Evolutionary conservation across 1,140 invertebrate species (phyloP), one percentile per base, ranked within the genome.

Genomic region (Aphis craccivora): DNA sequence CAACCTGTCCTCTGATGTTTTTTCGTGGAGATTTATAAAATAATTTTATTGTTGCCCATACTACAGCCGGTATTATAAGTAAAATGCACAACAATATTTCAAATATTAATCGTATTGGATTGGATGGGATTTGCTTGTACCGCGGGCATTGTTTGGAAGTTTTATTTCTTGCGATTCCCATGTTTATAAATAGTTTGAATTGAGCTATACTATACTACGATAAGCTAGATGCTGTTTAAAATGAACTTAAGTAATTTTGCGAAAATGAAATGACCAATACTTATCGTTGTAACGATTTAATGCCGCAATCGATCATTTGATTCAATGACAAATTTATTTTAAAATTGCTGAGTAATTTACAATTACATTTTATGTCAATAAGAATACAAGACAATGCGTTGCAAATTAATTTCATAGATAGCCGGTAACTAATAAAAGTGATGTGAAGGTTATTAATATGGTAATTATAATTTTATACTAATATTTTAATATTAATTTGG

Each of bases 1-100:
- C n/a, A 35, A 92, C 76, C 84, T 92, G 91, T 51, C 91, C 76
- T 20, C 18, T 92, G 4, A 92, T 40, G 25, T 51, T 92, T 92
- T 92, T 92, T 53, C 35, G 40, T 51, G 60, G 76, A 37, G 91
- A 37, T 84, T 40, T 83, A 40, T n/a, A 30, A 51, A 92, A 53
- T 53, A 37, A 22, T 83, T 84, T 53, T 9, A 92, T 9, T 40
- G 23, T 45, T 53, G 91, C 76, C 76, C 43, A 92, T 18, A 92
- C 0, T 40, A 92, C 37, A 18, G 81, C 76, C 25, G 91, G 91
- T 84, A 92, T n/a, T 48, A 92, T 53, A 25, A 92, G 81, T 40
- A 40, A 37, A 83, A 92, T 6, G 53, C 91, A 81, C 84, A 92
- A 40, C 37, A 84, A 37, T 51, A 92, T 53, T 53, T 92, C 67